Conservation (phyloP, 2,113 vertebrate species). For the Poicephalus meyeri region DNA sequence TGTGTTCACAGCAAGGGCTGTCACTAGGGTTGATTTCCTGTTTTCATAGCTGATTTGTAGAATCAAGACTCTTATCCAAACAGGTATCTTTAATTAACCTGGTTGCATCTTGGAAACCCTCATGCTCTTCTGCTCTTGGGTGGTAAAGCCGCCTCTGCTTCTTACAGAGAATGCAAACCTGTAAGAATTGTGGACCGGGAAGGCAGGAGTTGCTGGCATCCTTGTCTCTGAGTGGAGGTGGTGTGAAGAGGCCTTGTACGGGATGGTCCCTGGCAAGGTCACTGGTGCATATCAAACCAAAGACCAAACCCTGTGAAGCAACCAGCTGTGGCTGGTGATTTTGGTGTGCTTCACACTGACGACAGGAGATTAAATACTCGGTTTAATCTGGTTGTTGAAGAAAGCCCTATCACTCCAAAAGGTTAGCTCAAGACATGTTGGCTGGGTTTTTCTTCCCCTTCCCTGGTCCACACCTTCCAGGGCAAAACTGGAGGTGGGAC, state of each 20-base stretch:
- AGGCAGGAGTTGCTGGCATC: neutral
- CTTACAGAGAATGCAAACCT: fast-evolving
- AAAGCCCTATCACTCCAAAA: neutral
- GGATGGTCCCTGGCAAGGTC: neutral
- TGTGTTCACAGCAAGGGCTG: neutral
- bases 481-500: neutral
- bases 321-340: neutral
- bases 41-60: neutral
- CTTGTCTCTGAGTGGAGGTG: neutral
- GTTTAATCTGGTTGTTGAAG: neutral
- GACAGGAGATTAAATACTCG: neutral
- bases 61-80: neutral
- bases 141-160: neutral
- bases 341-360: neutral
- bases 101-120: neutral
- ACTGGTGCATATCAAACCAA: neutral
- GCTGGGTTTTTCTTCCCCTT: neutral
- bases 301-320: neutral
- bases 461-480: neutral
- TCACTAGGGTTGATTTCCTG: neutral
- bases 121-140: neutral
- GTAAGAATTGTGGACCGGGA: fast-evolving
- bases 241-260: fast-evolving
- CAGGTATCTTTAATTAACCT: neutral
- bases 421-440: fast-evolving